Evolutionary conservation across 2,113 vertebrate species (phyloP), one percentile per base, ranked within the genome.

Genomic region (Paramormyrops kingsleyae): DNA sequence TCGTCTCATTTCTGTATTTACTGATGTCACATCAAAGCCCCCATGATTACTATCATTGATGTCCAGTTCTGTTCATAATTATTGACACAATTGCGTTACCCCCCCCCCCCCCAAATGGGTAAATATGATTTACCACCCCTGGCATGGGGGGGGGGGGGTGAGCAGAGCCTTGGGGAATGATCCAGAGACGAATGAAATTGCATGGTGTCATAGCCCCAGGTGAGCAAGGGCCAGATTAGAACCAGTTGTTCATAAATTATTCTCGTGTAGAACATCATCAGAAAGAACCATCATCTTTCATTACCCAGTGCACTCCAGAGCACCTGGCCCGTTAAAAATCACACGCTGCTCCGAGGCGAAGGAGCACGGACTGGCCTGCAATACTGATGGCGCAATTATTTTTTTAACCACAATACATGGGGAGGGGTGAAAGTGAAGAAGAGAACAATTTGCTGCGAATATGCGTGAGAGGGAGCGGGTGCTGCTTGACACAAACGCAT

Each of bases 161-260:
- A 42, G 74, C 74, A 7, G 17, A 80, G 74, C 17, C 31, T 15
- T 17, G 35, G 35, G 8, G 35, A 42, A 80, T 19, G 35, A 42
- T 42, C 31, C 31, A 19, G 74, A 89, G 85, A 91, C 89, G 90
- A 94, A 93, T 93, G 87, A 91, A 93, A 92, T 93, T 92, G 91
- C 85, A 90, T 94, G 92, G 94, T 92, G 74, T 31, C 52, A 50
- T 44, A 35, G 83, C 88, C 92, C 47, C 21, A 8, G 59, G 91
- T 91, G 90, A 62, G 84, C 56, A 66, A 62, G 90, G 92, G 92
- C 92, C 42, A 24, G 87, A 92, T 89, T 70, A 93, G 93, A 94
- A 93, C 66, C 91, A 93, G 93, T 92, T 94, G 91, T 94, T 94
- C 93, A 87, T 62, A 90, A 93, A 93, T 93, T 91, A 93, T 94